Conservation (phyloP, 2,888 invertebrate species). For the Ferrisia virgata region DNA sequence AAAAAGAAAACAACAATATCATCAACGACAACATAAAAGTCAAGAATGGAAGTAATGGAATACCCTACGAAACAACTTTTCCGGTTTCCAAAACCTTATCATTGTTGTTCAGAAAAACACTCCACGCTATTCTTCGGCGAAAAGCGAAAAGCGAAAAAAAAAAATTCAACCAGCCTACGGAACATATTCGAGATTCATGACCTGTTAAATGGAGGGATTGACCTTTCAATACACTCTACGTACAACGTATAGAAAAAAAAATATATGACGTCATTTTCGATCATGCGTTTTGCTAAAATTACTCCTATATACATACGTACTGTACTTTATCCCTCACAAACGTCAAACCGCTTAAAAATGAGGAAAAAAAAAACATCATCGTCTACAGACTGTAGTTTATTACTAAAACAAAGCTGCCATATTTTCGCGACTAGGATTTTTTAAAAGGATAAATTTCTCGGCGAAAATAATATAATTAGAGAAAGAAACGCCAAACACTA, state of each 20-base stretch:
- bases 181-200: background rate
- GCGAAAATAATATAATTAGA: too few species aligned
- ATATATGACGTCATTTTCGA: background rate
- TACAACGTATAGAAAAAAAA: too few species aligned
- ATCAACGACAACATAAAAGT: too few species aligned
- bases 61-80: background rate
- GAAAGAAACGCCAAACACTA: too few species aligned
- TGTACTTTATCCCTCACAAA: background rate
- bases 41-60: too few species aligned
- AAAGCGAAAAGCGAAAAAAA: background rate
- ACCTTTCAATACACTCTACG: background rate
- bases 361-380: background rate
- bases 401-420: too few species aligned
- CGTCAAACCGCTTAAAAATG: background rate
- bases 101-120: background rate
- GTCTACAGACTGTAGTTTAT: too few species aligned
- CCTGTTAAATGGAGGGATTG: slow-evolving; percentile 2
- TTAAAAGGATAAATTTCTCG: too few species aligned
- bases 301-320: too few species aligned
- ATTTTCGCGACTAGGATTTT: too few species aligned
- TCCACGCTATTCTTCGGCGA: background rate
- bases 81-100: background rate
- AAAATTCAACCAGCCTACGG: background rate
- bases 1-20: background rate
- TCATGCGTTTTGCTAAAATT: background rate